phyloP scores from a whole-genome alignment of 2,888 invertebrate genomes.

The Drosophila multiciliata region DNA sequence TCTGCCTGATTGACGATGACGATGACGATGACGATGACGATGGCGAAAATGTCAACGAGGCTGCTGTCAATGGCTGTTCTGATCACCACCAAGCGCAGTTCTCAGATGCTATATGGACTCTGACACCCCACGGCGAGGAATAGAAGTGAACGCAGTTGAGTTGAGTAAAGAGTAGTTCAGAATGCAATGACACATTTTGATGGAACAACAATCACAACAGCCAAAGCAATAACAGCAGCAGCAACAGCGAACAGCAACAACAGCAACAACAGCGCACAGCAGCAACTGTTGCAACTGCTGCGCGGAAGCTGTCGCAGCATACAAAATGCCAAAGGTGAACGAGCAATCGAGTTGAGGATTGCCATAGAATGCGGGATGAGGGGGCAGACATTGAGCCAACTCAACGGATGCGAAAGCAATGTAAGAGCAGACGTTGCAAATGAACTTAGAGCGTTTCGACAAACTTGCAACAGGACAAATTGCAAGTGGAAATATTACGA shows the following conservation, averaged over 20 bases:
- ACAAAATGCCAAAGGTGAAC: slow-evolving; percentile 59
- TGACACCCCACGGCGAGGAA: slow-evolving; percentile 11
- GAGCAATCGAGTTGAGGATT: slow-evolving; percentile 24
- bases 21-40: not conserved
- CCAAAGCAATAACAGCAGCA: slow-evolving; percentile 11
- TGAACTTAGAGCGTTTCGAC: slow-evolving; percentile 20
- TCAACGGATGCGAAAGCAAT: slow-evolving; percentile 36
- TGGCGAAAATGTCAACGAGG: slow-evolving; percentile 18
- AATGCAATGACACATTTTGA: slow-evolving; percentile 61
- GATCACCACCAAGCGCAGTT: slow-evolving; percentile 29
- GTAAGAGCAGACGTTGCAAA: slow-evolving; percentile 20
- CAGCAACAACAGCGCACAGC: slow-evolving; percentile 10
- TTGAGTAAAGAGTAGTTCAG: slow-evolving; percentile 1
- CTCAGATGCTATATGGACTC: slow-evolving; percentile 21
- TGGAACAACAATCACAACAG: slow-evolving; percentile 59
- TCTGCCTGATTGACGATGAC: slow-evolving; percentile 60
- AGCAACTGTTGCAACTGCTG: slow-evolving; percentile 24
- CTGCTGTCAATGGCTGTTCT: slow-evolving; percentile 43
- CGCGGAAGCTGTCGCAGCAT: slow-evolving; percentile 53
- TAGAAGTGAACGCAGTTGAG: not conserved
- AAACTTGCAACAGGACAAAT: slow-evolving; percentile 9
- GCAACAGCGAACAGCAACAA: slow-evolving; percentile 2
- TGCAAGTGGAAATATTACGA: not conserved
- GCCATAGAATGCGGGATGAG: not conserved
- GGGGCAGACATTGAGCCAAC: slow-evolving; percentile 23